Conservation (phyloP, 2,113 vertebrate genomes). For the Atherinomorus stipes region DNA sequence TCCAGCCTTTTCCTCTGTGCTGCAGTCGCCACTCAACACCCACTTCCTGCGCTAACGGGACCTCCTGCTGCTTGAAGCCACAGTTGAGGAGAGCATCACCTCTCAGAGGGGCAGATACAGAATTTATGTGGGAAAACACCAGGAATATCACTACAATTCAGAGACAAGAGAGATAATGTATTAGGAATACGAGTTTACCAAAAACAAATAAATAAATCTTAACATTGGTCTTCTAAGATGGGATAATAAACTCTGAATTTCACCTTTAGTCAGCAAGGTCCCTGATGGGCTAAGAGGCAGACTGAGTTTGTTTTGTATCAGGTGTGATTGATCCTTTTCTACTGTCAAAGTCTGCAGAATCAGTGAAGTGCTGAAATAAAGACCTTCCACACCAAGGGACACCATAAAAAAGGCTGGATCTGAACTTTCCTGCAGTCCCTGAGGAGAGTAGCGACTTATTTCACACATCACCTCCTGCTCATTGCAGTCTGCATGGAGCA, state of each 20-base stretch:
- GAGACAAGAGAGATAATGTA: slow-evolving; percentile 5
- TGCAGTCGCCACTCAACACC: slow-evolving; percentile 87
- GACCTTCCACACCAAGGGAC: slow-evolving; percentile 76
- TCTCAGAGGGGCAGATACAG: slow-evolving; percentile 70
- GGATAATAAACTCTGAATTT: background rate
- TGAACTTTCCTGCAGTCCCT: slow-evolving; percentile 34
- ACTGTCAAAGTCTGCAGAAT: slow-evolving; percentile 77
- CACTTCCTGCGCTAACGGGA: slow-evolving; percentile 50
- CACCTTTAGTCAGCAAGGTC: slow-evolving; percentile 79
- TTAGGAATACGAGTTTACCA: background rate
- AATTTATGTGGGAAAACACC: slow-evolving; percentile 79
- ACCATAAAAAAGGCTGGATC: slow-evolving; percentile 77
- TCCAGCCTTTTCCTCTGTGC: slow-evolving; percentile 81
- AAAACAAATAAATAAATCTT: background rate
- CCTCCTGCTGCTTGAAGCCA: slow-evolving; percentile 80
- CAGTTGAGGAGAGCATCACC: slow-evolving; percentile 81
- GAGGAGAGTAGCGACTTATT: slow-evolving; percentile 77
- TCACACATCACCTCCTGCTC: slow-evolving; percentile 85
- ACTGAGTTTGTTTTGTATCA: slow-evolving; percentile 73
- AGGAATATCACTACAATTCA: slow-evolving; percentile 85
- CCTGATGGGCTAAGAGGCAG: slow-evolving; percentile 82
- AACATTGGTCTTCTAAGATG: background rate
- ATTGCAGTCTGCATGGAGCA: slow-evolving; percentile 86
- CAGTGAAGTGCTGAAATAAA: slow-evolving; percentile 77
- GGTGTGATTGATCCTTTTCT: slow-evolving; percentile 44